Conservation (phyloP, 1,140 invertebrate genomes). For the Cheumatopsyche charites region DNA sequence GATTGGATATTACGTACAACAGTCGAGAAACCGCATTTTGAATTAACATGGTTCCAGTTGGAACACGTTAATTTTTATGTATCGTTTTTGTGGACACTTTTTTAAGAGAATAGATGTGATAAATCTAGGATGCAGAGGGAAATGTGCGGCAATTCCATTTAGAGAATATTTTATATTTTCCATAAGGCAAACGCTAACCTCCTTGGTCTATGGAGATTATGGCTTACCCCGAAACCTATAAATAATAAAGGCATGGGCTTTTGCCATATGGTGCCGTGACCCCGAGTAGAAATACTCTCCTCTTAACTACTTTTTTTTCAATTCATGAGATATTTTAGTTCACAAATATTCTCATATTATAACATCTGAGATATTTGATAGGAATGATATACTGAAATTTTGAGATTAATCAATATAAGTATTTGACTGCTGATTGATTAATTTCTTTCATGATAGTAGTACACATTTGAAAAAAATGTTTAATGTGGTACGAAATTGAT, state of each 20-base stretch:
- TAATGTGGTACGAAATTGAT: no score
- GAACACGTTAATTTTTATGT: not conserved
- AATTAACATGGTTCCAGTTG: not conserved
- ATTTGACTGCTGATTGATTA: no score
- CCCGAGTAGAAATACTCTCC: constrained; percentile 25
- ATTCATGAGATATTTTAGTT: not conserved
- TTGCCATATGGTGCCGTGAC: constrained; percentile 35
- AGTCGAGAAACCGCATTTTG: not conserved
- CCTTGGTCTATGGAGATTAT: constrained; percentile 33
- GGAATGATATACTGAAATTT: no score
- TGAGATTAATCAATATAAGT: no score
- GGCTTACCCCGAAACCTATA: constrained; percentile 43
- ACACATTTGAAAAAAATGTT: no score
- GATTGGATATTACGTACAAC: not conserved
- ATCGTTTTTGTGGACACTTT: no score
- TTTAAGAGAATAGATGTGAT: not conserved
- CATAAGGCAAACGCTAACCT: constrained; percentile 34
- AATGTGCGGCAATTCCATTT: constrained; percentile 28
- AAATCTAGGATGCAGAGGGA: constrained; percentile 2
- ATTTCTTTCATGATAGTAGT: no score
- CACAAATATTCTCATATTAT: not conserved
- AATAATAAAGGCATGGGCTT: constrained; percentile 37
- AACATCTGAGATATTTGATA: no score
- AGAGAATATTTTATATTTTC: constrained; percentile 33
- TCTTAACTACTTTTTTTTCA: constrained; percentile 23